phyloP scores from a whole-genome alignment of 37 sponge, comb jelly and placozoan species.

The Axinella damicornis region DNA sequence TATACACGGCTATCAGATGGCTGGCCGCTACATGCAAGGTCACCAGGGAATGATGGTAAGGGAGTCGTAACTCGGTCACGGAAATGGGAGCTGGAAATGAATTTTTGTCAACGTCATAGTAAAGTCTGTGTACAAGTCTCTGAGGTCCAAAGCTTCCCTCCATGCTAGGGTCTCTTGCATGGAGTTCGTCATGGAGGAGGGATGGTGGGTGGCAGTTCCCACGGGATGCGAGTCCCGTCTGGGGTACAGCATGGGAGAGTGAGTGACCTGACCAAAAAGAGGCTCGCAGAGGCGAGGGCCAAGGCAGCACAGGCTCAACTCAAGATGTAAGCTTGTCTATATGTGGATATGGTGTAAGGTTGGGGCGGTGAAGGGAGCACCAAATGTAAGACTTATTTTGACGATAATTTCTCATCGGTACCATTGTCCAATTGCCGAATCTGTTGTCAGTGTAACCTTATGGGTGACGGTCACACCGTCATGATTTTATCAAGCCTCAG shows the following conservation, averaged over 20 bases:
- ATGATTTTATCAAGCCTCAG: too few relatives aligned
- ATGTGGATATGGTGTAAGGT: too few relatives aligned
- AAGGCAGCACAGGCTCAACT: slow-evolving; percentile 30
- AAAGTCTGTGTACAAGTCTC: background rate
- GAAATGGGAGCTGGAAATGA: background rate
- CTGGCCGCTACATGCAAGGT: slow-evolving; percentile 35
- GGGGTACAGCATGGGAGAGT: slow-evolving; percentile 53
- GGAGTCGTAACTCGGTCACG: too few relatives aligned
- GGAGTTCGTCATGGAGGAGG: background rate
- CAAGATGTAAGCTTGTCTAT: slow-evolving; percentile 46
- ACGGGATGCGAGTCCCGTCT: slow-evolving; percentile 5
- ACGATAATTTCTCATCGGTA: too few relatives aligned
- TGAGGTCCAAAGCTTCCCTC: background rate
- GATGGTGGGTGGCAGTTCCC: background rate
- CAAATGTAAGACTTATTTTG: too few relatives aligned
- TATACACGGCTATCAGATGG: slow-evolving; percentile 29
- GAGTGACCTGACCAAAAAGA: slow-evolving; percentile 72
- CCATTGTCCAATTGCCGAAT: too few relatives aligned
- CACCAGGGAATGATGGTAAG: slow-evolving; percentile 46
- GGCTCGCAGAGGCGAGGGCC: slow-evolving; percentile 52
- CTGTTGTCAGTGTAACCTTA: too few relatives aligned
- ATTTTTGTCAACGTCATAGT: background rate
- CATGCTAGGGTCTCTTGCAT: background rate
- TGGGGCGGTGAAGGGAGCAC: too few relatives aligned
- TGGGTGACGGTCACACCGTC: too few relatives aligned